Evolutionary conservation across 2,113 vertebrate species (phyloP).

Genomic region (Nothoprocta perdicaria): DNA sequence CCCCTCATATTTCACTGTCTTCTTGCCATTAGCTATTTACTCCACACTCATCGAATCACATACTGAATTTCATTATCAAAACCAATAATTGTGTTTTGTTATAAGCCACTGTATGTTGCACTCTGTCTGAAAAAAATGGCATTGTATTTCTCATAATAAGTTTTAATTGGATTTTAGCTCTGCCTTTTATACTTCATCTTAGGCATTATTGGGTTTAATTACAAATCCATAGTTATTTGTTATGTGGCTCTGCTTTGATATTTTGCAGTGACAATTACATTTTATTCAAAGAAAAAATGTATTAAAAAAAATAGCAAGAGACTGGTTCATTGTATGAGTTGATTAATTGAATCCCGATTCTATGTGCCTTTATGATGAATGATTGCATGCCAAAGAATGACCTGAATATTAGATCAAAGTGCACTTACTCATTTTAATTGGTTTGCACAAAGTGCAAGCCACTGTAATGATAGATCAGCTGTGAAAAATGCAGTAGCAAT

Average conservation of each 20-base stretch:
- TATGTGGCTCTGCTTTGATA: constrained; percentile 73
- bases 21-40: background rate
- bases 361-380: constrained; percentile 73
- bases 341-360: constrained; percentile 78
- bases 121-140: background rate
- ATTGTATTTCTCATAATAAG: constrained; percentile 69
- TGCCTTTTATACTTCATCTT: constrained; percentile 65
- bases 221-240: constrained; percentile 77
- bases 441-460: constrained; percentile 63
- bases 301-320: constrained; percentile 73
- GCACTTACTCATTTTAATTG: constrained; percentile 73
- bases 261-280: constrained; percentile 76
- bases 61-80: constrained; percentile 41
- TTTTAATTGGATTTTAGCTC: constrained; percentile 77
- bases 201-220: constrained; percentile 75
- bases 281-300: constrained; percentile 76
- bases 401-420: constrained; percentile 63
- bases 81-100: constrained; percentile 8
- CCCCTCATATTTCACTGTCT: background rate
- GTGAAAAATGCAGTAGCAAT: background rate
- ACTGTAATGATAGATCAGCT: constrained; percentile 36
- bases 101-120: background rate
- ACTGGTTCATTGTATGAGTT: constrained; percentile 65
- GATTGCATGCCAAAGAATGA: constrained; percentile 70
- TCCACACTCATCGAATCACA: background rate